A percentile compares a stretch with the other conserved stretches of the same genome.
phyloP scores from a whole-genome alignment of 2,888 invertebrate genomes.

The Ormyrus pomaceus region DNA sequence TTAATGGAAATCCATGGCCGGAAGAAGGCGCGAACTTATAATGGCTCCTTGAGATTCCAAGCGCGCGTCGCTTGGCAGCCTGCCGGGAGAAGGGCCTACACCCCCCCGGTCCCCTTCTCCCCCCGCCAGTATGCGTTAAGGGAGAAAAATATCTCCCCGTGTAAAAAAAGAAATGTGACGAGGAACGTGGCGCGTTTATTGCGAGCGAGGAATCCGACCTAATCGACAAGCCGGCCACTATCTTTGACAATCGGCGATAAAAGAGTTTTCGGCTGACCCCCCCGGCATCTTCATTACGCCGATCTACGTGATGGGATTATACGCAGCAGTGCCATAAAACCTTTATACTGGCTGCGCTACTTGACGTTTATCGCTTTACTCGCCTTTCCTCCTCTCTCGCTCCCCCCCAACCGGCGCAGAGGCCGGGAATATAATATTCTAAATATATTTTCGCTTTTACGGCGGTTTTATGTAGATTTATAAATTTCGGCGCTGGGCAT shows the following conservation, averaged over 20 bases:
- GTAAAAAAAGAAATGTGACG: neutral
- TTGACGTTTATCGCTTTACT: slow-evolving; percentile 33
- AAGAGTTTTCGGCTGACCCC: slow-evolving; percentile 1
- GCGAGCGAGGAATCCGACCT: slow-evolving; percentile 13
- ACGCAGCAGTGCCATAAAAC: slow-evolving; percentile 22
- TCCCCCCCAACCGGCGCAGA: slow-evolving; percentile 1
- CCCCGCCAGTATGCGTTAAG: neutral
- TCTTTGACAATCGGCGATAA: neutral
- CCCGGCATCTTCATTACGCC: slow-evolving; percentile 31
- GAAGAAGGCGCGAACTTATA: slow-evolving; percentile 61
- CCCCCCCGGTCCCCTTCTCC: neutral
- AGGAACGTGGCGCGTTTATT: neutral
- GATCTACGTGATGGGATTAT: slow-evolving; percentile 22
- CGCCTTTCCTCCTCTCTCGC: slow-evolving; percentile 8
- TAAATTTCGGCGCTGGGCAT: neutral
- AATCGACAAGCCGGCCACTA: neutral
- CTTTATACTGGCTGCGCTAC: neutral
- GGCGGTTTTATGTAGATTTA: neutral
- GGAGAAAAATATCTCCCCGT: slow-evolving; percentile 20
- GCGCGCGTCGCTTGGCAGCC: slow-evolving; percentile 59
- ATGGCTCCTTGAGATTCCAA: slow-evolving; percentile 67
- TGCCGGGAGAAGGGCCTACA: slow-evolving; percentile 12
- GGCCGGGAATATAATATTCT: neutral
- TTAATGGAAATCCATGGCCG: slow-evolving; percentile 60
- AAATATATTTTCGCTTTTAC: slow-evolving; percentile 8